Base-by-base conservation (phyloP, 2,797 vertebrate genomes). In the Pseudocheirus occidentalis region DNA sequence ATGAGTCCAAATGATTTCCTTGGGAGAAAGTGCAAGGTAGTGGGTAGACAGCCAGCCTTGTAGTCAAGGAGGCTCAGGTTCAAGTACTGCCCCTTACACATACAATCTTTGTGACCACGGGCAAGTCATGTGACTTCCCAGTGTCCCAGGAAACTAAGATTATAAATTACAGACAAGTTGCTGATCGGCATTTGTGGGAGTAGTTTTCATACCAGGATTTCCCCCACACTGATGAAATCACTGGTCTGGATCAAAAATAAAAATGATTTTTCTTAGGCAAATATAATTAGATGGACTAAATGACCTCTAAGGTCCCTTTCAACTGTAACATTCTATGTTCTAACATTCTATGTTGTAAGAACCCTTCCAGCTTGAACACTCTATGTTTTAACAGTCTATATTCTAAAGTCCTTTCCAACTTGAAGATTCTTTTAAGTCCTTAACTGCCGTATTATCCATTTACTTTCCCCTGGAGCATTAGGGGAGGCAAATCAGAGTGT, bases 231-330 rank as follows among this genome's bases (percentile, higher is more conserved):
- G 66, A 81, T 46, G 66, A 81, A 46, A 81, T 81, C n/a, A 50
- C 40, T 50, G 21, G 73, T 87, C 73, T 87, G 73, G 40, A 40
- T 87, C 40, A 87, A 73, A n/a, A 73, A 40, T 73, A 73, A 87
- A 87, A 87, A 87, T 87, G 73, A 87, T 87, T 87, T 57, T 46
- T 87, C 73, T 87, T 87, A 87, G 73, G 24, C 40, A 87, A 87
- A 50, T 87, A 87, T 87, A 87, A 87, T 50, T 87, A 87, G 40
- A 87, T 87, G 73, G 16, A 87, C 73, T 87, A 87, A 87, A 87
- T 87, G 73, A 87, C 73, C 73, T 87, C 73, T 87, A 87, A 50
- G 73, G 73, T 87, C 73, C 73, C 73, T 87, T 87, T 87, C 73
- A 87, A 87, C 40, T 50, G 40, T 50, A 87, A 28, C 73, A 87